Evolutionary conservation across 2,113 vertebrate genomes (phyloP).

Genomic region (Sebastes fasciatus): DNA sequence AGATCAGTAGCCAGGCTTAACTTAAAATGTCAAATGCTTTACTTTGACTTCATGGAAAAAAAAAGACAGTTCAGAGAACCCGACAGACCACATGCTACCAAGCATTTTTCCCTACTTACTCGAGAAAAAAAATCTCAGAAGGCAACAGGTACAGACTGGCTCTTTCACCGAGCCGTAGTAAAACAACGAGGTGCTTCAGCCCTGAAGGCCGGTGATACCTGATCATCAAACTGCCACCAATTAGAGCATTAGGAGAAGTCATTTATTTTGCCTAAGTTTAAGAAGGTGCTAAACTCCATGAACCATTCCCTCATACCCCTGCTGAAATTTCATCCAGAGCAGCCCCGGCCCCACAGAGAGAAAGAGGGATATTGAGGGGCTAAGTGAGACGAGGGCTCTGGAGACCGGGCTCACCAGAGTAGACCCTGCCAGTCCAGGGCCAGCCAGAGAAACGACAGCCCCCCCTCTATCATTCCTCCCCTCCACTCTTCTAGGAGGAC

Average conservation of each 20-base stretch:
- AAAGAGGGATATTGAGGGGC: slow-evolving; percentile 71
- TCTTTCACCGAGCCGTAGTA: slow-evolving; percentile 72
- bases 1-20: slow-evolving; percentile 75
- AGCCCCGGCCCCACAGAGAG: slow-evolving; percentile 68
- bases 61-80: slow-evolving; percentile 71
- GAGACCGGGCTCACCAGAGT: slow-evolving; percentile 66
- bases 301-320: slow-evolving; percentile 80
- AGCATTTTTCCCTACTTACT: slow-evolving; percentile 56
- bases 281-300: slow-evolving; percentile 84
- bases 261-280: slow-evolving; percentile 82
- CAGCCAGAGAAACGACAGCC: slow-evolving; percentile 63
- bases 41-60: slow-evolving; percentile 76
- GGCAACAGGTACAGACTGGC: slow-evolving; percentile 71
- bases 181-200: slow-evolving; percentile 80
- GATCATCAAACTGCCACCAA: slow-evolving; percentile 83
- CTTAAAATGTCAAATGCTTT: slow-evolving; percentile 77
- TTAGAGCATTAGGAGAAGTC: slow-evolving; percentile 83
- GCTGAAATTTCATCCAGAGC: slow-evolving; percentile 83
- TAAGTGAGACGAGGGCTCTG: slow-evolving; percentile 66
- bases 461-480: slow-evolving; percentile 42
- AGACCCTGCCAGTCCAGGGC: slow-evolving; percentile 64
- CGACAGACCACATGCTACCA: slow-evolving; percentile 65
- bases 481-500: slow-evolving; percentile 19
- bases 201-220: slow-evolving; percentile 79
- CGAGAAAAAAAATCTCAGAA: slow-evolving; percentile 37